Percentiles rank a stretch among this genome's conserved stretches.
phyloP scores from a whole-genome alignment of 2,113 vertebrate species.

The Donacobius atricapilla region DNA sequence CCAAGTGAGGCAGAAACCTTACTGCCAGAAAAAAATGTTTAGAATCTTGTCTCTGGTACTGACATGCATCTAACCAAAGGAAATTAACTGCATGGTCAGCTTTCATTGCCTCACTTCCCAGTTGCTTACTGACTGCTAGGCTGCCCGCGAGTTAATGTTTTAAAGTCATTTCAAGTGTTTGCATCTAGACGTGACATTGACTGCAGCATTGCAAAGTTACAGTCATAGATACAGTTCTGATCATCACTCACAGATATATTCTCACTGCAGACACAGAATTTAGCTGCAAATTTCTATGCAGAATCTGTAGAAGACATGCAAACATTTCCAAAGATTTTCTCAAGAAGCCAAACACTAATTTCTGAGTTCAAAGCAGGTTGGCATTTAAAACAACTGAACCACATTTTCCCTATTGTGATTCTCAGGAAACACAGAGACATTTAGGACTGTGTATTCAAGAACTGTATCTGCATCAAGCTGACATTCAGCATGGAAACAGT shows the following conservation, averaged over 20 bases:
- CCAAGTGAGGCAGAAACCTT: background rate
- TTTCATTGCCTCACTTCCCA: background rate
- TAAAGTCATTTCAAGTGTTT: background rate
- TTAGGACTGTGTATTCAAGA: background rate
- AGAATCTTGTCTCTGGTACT: background rate
- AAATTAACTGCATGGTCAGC: background rate
- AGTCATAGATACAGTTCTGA: background rate
- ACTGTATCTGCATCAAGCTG: background rate
- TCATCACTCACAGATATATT: background rate
- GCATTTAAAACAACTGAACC: background rate
- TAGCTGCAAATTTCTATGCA: background rate
- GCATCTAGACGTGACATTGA: background rate
- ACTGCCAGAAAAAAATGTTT: background rate
- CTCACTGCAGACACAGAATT: background rate
- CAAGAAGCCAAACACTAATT: background rate
- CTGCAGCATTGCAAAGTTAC: background rate
- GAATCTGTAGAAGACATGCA: background rate
- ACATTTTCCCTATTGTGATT: background rate
- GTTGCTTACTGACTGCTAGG: background rate
- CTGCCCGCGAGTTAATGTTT: rapidly evolving
- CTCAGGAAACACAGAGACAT: background rate
- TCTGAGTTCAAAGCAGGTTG: background rate
- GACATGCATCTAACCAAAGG: background rate
- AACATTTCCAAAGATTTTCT: background rate
- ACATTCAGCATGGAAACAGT: background rate